Evolutionary conservation across 2,888 invertebrate genomes (phyloP), one percentile per base, ranked within the genome.

Genomic region (Ceraclea dissimilis): DNA sequence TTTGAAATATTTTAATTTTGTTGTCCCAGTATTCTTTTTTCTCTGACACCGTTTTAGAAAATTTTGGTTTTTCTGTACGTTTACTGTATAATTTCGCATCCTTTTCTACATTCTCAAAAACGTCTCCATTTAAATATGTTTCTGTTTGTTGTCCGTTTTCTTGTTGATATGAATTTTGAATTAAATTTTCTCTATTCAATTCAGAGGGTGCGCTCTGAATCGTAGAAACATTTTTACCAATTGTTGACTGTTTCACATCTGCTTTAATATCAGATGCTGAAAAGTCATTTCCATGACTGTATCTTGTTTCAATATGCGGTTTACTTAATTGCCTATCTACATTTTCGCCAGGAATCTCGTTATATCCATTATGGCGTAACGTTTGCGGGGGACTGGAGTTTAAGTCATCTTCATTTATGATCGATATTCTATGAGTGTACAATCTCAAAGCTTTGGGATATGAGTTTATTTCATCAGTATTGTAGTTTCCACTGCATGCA

Each of bases 161-260:
- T 19, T 47, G 11, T 8, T 49, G 18, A 13, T 16, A 10, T 20
- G 20, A 49, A 26, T 22, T 8, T 5, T 6, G 18, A 4, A 6
- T 46, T 19, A 19, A 46, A 19, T 19, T 46, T 49, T 49, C 10
- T 22, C 49, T 49, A 53, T 68, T 63, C 26, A 73, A 76, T 76
- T 78, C 78, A 78, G 76, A 73, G 70, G 68, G 72, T 70, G 69
- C 71, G 69, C 69, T 64, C 76, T 78, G 77, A 78, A 77, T 73
- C 74, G 75, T 75, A 74, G 76, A 78, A 78, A 76, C 76, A 76
- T 66, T 67, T 16, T 34, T 46, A 44, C 57, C 13, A 49, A 54
- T 49, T 56, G 26, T 53, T 73, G 77, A 62, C 51, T 75, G 75
- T 65, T 72, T 77, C 77, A 76, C 77, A 74, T 78, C 78, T 77